Base-by-base conservation (phyloP, 2,888 invertebrate genomes). In the Diplazon laetatorius region DNA sequence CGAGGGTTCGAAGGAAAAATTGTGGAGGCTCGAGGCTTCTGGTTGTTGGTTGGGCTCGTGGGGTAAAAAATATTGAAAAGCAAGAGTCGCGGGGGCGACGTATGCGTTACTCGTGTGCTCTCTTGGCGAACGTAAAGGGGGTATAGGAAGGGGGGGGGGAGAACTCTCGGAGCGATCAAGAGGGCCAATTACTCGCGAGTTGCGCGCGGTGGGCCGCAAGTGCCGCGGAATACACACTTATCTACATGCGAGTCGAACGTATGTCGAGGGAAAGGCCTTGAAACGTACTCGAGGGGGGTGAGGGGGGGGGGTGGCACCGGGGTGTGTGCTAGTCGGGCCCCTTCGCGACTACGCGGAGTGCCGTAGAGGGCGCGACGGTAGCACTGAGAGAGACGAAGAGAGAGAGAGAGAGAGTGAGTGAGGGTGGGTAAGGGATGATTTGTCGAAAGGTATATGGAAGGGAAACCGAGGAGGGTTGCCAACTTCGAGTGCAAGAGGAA, bases 181-280 rank as follows among this genome's bases (percentile, higher is more conserved):
- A 89, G 90, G 87, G 87, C 90, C 90, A 91, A 91, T 91, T 91
- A 90, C 87, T 86, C 80, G 82, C 20, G 70, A 75, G 68, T 42
- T 10, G n/a, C 73, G 73, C 74, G 62, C 74, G 70, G 74, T 74
- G 30, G 42, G 60, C 77, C 73, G 55, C 65, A 3, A 44, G 66
- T 74, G 59, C 63, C 74, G 71, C 72, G 77, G 65, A 80, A 79
- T 78, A 80, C 65, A 80, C 78, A 76, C 73, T 80, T 76, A 79
- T 80, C 82, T 69, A 46, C 80, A 75, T 82, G 81, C 72, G 75
- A 57, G 76, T 48, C 76, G 52, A 70, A 63, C 30, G 35, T 57
- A 59, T 16, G 42, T 37, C 30, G 37, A 85, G 81, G 85, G 85
- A 84, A 82, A 83, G 84, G 85, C 85, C 82, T n/a, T 46, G 57